These are phyloP conservation scores for Oryzias curvinotus DNA, from an alignment of 2,113 vertebrate genomes.

Conservation along the genomic window DNA sequence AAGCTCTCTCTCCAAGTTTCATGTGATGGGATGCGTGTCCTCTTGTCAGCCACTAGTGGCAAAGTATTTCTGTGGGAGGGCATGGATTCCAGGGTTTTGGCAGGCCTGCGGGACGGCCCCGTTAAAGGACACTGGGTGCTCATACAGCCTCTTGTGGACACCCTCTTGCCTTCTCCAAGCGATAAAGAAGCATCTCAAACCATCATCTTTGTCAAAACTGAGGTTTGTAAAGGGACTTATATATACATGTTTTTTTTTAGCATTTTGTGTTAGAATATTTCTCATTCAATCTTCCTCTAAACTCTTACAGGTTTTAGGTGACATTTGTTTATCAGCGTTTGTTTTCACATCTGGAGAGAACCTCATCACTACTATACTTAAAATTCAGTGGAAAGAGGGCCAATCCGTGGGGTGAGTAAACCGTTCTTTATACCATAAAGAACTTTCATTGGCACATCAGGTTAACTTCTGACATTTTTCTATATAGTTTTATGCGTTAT, in stretches of 20 bases:
- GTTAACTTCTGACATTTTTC: background rate
- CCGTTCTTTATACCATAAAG: background rate
- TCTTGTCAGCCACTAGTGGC: conserved; percentile 78
- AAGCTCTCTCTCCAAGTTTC: conserved; percentile 83
- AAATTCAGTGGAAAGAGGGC: conserved; percentile 83
- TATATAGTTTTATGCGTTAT: conserved; percentile 76
- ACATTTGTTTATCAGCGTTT: conserved; percentile 87
- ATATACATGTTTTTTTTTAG: conserved; percentile 2
- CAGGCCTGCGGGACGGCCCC: conserved; percentile 55
- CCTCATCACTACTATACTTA: conserved; percentile 82
- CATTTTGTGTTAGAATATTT: background rate
- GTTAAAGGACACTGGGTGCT: conserved; percentile 83
- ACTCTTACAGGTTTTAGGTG: conserved; percentile 79
- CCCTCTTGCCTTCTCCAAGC: conserved; percentile 77
- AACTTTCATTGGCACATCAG: background rate
- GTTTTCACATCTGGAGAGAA: conserved; percentile 81
- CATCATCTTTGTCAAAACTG: conserved; percentile 82
- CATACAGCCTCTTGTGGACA: conserved; percentile 74
- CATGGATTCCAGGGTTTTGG: conserved; percentile 61
- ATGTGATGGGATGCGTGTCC: conserved; percentile 80
- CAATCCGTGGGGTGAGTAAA: conserved; percentile 74
- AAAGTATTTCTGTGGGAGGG: conserved; percentile 89
- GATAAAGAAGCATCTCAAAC: conserved; percentile 87
- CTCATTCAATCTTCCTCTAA: background rate
- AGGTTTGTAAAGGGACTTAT: conserved; percentile 72